These are phyloP conservation scores for Aselliscus stoliczkanus DNA, from an alignment of 2,797 vertebrate species.

Conservation along the genomic window DNA sequence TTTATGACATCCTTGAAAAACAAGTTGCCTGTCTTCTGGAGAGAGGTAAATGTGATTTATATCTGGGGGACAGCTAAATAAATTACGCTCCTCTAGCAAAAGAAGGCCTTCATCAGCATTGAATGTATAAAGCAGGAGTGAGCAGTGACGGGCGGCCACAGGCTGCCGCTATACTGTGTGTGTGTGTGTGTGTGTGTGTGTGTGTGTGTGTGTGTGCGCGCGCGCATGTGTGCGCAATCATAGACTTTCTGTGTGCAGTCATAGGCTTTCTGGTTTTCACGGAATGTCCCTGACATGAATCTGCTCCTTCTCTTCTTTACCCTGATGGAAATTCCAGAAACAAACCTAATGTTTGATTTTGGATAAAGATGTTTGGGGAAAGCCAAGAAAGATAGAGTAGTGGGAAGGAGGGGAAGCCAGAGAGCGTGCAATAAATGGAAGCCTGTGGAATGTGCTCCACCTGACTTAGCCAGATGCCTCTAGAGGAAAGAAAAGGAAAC, in stretches of 20 bases:
- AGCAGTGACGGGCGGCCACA: background rate
- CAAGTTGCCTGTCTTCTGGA: constrained; percentile 49
- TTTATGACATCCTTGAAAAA: constrained; percentile 22
- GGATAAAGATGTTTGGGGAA: constrained; percentile 71
- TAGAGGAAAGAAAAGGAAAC: constrained; percentile 75
- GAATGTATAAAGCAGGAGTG: background rate
- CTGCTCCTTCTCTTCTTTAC: constrained; percentile 72
- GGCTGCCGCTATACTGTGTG: accelerated
- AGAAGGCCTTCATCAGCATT: constrained; percentile 22
- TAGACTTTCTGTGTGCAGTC: background rate
- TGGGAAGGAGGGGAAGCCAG: constrained; percentile 34
- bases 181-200: accelerated
- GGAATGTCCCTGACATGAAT: constrained; percentile 60
- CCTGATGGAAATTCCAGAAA: constrained; percentile 77
- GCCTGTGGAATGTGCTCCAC: constrained; percentile 73
- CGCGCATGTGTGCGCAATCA: no score
- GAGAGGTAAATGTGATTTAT: constrained; percentile 46
- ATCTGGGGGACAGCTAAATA: constrained; percentile 27
- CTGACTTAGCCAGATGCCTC: constrained; percentile 80
- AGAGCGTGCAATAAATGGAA: constrained; percentile 67
- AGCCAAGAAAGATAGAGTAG: constrained; percentile 60
- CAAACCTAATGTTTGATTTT: constrained; percentile 71
- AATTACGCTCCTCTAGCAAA: background rate
- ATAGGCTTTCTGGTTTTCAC: constrained; percentile 9
- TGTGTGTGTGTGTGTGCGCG: background rate